Evolutionary conservation across 2,797 vertebrate genomes (phyloP), one percentile per base, ranked within the genome.

Genomic region (Manis crassicaudata): DNA sequence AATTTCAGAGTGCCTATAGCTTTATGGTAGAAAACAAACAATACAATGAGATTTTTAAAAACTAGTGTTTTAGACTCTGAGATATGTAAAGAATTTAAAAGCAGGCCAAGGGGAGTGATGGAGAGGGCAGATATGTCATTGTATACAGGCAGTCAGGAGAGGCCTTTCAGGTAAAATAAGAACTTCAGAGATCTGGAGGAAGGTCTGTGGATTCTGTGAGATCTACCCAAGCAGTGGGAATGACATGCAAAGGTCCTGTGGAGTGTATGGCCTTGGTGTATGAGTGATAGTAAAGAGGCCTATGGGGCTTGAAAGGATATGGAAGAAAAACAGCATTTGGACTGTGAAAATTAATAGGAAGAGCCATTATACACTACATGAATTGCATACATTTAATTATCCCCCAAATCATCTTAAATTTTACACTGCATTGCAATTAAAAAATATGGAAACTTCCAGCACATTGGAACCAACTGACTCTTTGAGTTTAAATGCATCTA

Each of bases 351-450:
- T 73, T 67, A 98, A 97, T 56, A 68, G 8, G 91, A 96, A 96
- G 96, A 67, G 35, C 54, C 94, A 96, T 85, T 96, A 83, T 68
- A 75, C 35, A 97, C 95, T 93, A 96, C 77, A 96, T 94, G 97
- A 98, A 96, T 88, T 92, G 35, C 65, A 73, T 56, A 46, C 62
- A 5, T 97, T 97, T 97, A 98, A 98, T 87, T 90, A 97, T 43
- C 35, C 60, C 79, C 40, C 94, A 97, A 97, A 97, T 90, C 58
- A 67, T 98, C 93, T 97, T 96, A 96, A 91, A 97, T 92, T 97
- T 94, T 95, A 92, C 20, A 92, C 35, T 85, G 81, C 29, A 68
- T 80, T 97, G 95, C 90, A 97, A 96, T 93, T 77, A 40, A 80
- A 1, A 11, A 37, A 73, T 92, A 98, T 97, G 92, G 93, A 97